Base-by-base conservation (phyloP, 2,797 vertebrate genomes). In the Ptychadena robeensis region DNA sequence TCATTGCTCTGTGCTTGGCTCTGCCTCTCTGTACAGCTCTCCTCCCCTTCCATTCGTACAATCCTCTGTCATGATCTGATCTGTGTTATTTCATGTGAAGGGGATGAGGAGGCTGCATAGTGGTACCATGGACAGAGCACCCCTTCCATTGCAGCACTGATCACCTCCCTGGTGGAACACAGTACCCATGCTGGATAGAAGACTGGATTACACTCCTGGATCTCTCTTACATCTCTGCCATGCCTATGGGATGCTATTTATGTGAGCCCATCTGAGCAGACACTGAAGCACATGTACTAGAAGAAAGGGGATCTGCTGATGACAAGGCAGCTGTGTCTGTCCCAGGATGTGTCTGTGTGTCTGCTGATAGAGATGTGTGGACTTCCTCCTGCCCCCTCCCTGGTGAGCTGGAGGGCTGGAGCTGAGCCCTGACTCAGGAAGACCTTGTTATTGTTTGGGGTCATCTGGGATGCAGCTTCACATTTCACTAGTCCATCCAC, bases 51-150 rank as follows among this genome's bases (percentile, higher is more conserved):
- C 61, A 28, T 40, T 53, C 18, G 44, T 53, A 7, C 44, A 53
- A 22, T 2, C 44, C 61, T 30, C 18, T 48, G 73, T 76, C 9
- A 35, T 31, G 30, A 67, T 28, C 72, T 2, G 14, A 28, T 9
- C 53, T 57, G 30, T 22, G 44, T n/a, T 76, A 4, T 25, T 1
- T 9, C 11, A 11, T 31, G 37, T 11, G n/a, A n/a, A n/a, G 11
- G 18, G 68, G 35, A 1, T 40, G 7, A 28, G 22, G 31, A 11
- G 48, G n/a, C 28, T 63, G 35, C 35, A 9, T 22, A 32, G 44
- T 2, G 63, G 74, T 14, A 77, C 74, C 74, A 66, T 77, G 63
- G 74, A 77, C 74, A 77, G 74, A 25, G 74, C 74, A 37, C 31
- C 57, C 27, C 38, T 22, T 18, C 35, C 4, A 9, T 44, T 12